These are phyloP conservation scores for Apomyelois bistriatella DNA, from an alignment of 2,888 invertebrate species.

Conservation along the genomic window DNA sequence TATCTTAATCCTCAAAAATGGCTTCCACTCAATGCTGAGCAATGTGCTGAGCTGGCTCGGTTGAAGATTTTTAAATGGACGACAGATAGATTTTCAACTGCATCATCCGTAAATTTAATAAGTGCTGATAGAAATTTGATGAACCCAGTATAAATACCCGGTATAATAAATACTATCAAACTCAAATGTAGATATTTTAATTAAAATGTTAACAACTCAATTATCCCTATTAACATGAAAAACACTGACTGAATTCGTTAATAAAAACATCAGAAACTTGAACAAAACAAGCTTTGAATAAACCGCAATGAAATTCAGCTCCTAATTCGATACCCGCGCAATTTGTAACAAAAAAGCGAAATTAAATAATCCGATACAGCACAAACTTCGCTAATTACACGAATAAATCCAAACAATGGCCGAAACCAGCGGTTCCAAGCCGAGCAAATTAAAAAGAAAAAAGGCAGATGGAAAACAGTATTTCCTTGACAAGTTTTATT, in stretches of 20 bases:
- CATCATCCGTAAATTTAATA: too few relatives aligned
- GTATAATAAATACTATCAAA: too few relatives aligned
- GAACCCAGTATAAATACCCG: background rate
- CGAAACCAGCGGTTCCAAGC: constrained; percentile 55
- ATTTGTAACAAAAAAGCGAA: constrained; percentile 64
- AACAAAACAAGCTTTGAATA: constrained; percentile 24
- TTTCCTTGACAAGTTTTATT: constrained; percentile 79
- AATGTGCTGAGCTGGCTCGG: too few relatives aligned
- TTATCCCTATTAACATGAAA: constrained; percentile 10
- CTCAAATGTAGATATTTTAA: background rate
- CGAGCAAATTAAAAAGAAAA: constrained; percentile 68
- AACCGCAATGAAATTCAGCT: constrained; percentile 47
- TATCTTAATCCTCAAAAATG: too few relatives aligned
- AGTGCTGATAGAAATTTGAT: too few relatives aligned
- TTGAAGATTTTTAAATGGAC: too few relatives aligned
- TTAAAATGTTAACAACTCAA: constrained; percentile 7
- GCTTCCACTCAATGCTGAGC: too few relatives aligned
- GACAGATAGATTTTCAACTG: too few relatives aligned
- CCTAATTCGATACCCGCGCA: constrained; percentile 59
- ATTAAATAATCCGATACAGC: constrained; percentile 68
- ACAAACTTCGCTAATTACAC: constrained; percentile 79
- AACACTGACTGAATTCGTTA: constrained; percentile 10
- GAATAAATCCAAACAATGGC: constrained; percentile 75
- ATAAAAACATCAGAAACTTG: constrained; percentile 29
- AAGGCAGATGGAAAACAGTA: constrained; percentile 69